Evolutionary conservation across 1,140 invertebrate species (phyloP).

Genomic region (Lasioglossum baleicum): DNA sequence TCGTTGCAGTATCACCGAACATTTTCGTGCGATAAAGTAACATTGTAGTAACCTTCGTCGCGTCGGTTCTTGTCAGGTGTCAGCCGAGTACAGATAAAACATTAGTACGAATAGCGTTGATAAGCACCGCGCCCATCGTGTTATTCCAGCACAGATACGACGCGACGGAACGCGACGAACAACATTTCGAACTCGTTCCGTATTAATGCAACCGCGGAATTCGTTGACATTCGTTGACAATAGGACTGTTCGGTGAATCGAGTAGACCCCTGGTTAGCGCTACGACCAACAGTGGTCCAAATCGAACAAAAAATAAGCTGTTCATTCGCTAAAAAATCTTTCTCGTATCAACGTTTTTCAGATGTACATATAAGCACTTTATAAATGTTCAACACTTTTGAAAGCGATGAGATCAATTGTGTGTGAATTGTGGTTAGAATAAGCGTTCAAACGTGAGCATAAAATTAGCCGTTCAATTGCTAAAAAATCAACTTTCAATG

Average conservation of each 20-base stretch:
- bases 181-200: conserved; percentile 41
- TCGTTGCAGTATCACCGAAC: conserved; percentile 36
- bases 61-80: conserved; percentile 66
- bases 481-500: too few relatives aligned
- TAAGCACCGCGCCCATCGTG: conserved; percentile 65
- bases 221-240: not conserved
- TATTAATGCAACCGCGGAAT: not conserved
- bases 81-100: conserved; percentile 70
- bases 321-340: too few relatives aligned
- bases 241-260: not conserved
- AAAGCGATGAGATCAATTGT: too few relatives aligned
- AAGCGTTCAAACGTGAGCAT: too few relatives aligned
- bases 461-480: too few relatives aligned
- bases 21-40: conserved; percentile 38
- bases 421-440: too few relatives aligned
- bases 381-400: too few relatives aligned
- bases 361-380: too few relatives aligned
- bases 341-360: too few relatives aligned
- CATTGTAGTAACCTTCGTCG: conserved; percentile 38
- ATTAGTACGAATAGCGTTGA: conserved; percentile 66
- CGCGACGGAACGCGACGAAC: conserved; percentile 34
- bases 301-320: too few relatives aligned
- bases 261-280: too few relatives aligned
- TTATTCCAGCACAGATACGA: conserved; percentile 51
- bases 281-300: too few relatives aligned